These are phyloP conservation scores for Aporophyla lueneburgensis DNA, from an alignment of 2,888 invertebrate genomes.

Conservation along the genomic window DNA sequence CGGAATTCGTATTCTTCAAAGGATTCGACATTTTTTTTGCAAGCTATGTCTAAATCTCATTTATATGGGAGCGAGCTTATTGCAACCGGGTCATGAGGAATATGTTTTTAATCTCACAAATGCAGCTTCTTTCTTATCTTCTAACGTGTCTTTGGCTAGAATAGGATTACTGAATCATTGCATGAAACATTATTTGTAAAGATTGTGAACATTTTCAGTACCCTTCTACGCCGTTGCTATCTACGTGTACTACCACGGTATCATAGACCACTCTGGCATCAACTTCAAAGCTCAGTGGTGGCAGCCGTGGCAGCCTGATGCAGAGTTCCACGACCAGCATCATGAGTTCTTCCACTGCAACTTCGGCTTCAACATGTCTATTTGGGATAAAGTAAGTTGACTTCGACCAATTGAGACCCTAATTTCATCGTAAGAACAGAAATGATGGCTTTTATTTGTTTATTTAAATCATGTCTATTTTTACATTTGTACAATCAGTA, in stretches of 20 bases:
- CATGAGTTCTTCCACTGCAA: conserved; percentile 95
- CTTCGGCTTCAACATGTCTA: conserved; percentile 93
- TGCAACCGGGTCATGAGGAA: background rate
- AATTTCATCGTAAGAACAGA: background rate
- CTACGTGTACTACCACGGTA: conserved; percentile 93
- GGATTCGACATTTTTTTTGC: no score
- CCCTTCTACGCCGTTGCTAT: conserved; percentile 82
- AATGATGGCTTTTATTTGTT: background rate
- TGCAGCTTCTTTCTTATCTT: background rate
- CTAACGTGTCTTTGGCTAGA: background rate
- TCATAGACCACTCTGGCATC: conserved; percentile 94
- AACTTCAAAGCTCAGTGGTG: conserved; percentile 94
- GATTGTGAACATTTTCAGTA: conserved; percentile 69
- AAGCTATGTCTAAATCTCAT: no score
- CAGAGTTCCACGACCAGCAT: conserved; percentile 94
- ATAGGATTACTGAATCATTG: no score
- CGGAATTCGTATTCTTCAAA: background rate
- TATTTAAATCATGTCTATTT: background rate
- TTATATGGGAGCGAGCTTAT: background rate
- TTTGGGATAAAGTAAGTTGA: conserved; percentile 92
- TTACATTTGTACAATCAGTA: background rate
- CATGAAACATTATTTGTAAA: background rate
- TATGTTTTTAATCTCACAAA: background rate
- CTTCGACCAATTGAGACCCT: background rate
- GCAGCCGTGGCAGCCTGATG: conserved; percentile 94